Percentiles rank a stretch among this genome's conserved stretches.
These are phyloP conservation scores for Timema cristinae DNA, from an alignment of 2,888 invertebrate genomes.

Conservation along the genomic window DNA sequence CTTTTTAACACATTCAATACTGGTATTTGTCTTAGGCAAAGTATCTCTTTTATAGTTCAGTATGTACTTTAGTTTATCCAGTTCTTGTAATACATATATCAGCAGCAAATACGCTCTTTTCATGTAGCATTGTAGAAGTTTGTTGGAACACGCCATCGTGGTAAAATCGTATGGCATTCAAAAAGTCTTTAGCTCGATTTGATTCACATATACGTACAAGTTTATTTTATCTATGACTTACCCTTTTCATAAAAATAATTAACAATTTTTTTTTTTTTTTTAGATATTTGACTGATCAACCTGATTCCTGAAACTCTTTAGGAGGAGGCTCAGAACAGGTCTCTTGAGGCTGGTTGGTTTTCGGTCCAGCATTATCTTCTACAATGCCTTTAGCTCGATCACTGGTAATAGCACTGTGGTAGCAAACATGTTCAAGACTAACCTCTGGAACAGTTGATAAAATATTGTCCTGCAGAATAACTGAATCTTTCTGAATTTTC, in stretches of 20 bases:
- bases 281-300: background rate
- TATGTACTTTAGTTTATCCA: background rate
- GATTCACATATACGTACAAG: background rate
- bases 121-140: background rate
- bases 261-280: background rate
- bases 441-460: too few species aligned
- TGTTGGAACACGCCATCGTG: background rate
- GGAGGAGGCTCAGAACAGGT: background rate
- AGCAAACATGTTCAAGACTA: too few species aligned
- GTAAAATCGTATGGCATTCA: background rate
- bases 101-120: background rate
- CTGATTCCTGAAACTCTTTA: background rate
- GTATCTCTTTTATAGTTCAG: background rate
- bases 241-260: background rate
- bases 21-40: background rate
- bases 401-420: too few species aligned
- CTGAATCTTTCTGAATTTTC: too few species aligned
- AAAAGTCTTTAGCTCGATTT: background rate
- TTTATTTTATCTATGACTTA: background rate
- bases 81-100: background rate
- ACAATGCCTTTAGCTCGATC: too few species aligned
- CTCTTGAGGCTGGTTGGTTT: too few species aligned
- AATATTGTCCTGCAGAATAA: too few species aligned
- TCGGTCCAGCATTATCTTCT: too few species aligned
- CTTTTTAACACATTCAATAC: background rate